These are phyloP conservation scores for Buceros bicornis DNA, from an alignment of 2,797 vertebrate genomes.

Conservation along the genomic window DNA sequence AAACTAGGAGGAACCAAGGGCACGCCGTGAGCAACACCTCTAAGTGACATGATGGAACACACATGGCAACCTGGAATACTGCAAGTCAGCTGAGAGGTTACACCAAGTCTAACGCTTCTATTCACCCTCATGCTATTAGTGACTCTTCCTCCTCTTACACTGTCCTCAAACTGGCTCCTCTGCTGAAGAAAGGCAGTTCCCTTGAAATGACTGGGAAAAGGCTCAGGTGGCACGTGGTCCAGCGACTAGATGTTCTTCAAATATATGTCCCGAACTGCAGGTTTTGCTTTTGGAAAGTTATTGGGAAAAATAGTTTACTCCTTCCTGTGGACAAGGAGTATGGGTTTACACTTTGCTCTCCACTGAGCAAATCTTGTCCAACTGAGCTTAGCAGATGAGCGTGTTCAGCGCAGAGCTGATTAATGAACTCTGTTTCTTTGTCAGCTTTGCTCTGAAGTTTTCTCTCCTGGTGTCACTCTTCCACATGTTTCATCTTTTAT, in stretches of 20 bases:
- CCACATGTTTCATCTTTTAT: background rate
- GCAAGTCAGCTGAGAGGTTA: background rate
- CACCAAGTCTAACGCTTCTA: background rate
- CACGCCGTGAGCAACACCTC: background rate
- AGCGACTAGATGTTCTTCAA: background rate
- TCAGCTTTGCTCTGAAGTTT: constrained; percentile 21
- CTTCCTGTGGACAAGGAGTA: background rate
- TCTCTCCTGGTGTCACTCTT: background rate
- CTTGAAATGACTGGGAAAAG: background rate
- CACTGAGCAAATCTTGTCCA: background rate
- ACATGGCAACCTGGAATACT: background rate
- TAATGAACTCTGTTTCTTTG: background rate
- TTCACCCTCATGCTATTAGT: background rate
- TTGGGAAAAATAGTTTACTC: background rate
- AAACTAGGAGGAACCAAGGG: background rate
- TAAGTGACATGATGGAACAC: background rate
- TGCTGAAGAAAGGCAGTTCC: background rate
- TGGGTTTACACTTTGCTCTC: background rate
- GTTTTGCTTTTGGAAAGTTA: background rate
- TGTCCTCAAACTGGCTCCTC: background rate
- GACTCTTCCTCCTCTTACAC: background rate
- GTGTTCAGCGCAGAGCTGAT: background rate
- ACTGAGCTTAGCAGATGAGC: background rate
- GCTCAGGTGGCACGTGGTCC: background rate
- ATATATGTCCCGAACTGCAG: background rate